Conservation (phyloP, 2,888 invertebrate species). For the Netelia virgata region DNA sequence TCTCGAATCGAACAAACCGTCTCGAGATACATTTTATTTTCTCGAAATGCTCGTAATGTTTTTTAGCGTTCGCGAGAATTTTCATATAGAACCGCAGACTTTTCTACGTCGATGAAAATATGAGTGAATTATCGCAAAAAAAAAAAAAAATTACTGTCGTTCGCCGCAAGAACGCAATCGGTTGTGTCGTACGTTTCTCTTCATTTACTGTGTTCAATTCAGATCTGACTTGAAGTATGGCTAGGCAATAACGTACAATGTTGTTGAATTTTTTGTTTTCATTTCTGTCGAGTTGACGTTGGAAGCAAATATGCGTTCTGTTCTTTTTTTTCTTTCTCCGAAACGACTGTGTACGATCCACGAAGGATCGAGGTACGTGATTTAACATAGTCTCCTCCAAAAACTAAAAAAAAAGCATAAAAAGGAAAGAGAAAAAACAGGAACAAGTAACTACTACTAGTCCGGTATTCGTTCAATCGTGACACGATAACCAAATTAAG, state of each 20-base stretch:
- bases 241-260: not conserved
- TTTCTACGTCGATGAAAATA: too few species aligned
- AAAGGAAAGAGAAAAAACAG: conserved; percentile 24
- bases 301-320: too few species aligned
- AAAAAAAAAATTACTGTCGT: conserved; percentile 2
- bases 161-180: conserved; percentile 1
- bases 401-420: conserved; percentile 56
- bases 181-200: not conserved
- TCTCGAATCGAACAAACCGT: conserved; percentile 30
- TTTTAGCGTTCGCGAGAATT: conserved; percentile 8
- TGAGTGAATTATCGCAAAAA: conserved; percentile 8
- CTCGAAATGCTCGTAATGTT: conserved; percentile 1
- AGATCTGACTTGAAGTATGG: conserved; percentile 13
- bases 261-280: too few species aligned
- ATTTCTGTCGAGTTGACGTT: not conserved
- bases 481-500: conserved; percentile 75
- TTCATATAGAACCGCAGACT: not conserved
- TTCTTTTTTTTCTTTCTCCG: not conserved
- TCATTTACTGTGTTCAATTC: conserved; percentile 34
- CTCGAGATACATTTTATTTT: conserved; percentile 33
- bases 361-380: conserved; percentile 72
- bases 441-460: conserved; percentile 73
- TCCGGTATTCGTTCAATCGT: conserved; percentile 75
- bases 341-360: conserved; percentile 14
- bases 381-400: conserved; percentile 79